Base-by-base conservation (phyloP, 2,888 invertebrate genomes). In the Formica aserva region DNA sequence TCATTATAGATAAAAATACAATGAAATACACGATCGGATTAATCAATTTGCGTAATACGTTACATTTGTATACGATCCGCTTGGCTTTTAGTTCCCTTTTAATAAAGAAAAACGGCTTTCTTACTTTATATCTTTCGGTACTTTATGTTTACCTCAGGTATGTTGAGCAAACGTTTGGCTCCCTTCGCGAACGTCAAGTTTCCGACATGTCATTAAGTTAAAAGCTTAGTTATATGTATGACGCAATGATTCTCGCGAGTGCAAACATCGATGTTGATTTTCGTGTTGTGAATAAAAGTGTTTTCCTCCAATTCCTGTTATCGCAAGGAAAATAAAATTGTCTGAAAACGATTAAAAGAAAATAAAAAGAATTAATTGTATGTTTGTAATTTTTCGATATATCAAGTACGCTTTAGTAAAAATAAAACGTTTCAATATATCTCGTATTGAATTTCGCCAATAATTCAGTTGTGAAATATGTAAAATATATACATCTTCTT, bases 151-250 rank as follows among this genome's bases (percentile, higher is more conserved):
- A 69, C 71, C 18, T 26, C n/a, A 45, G 35, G 63, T 62, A 86
- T 85, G 87, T 82, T 60, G 76, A 78, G 57, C 75, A 41, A 83
- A 85, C 66, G 57, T 87, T 85, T 85, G 41, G 83, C 63, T 66
- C 66, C 76, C 29, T 67, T 84, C 63, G 52, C 57, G 60, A 41
- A 41, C 69, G 78, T 69, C 45, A 52, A 66, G 11, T 18, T 22
- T 13, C 41, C 62, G 75, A 82, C 65, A 62, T 26, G 15, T 82
- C 74, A 74, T 86, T 81, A 83, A 87, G 52, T 72, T 62, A 52
- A 57, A 62, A 35, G 60, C 62, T 80, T 57, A 65, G 55, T 65
- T 71, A 35, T 45, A 52, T 9, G 29, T 45, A 52, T 9, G 22
- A 29, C 32, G 66, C 52, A 62, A 80, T 26, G 26, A 67, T 69